phyloP scores from a whole-genome alignment of 2,797 vertebrate genomes.

The Dryobates pubescens region DNA sequence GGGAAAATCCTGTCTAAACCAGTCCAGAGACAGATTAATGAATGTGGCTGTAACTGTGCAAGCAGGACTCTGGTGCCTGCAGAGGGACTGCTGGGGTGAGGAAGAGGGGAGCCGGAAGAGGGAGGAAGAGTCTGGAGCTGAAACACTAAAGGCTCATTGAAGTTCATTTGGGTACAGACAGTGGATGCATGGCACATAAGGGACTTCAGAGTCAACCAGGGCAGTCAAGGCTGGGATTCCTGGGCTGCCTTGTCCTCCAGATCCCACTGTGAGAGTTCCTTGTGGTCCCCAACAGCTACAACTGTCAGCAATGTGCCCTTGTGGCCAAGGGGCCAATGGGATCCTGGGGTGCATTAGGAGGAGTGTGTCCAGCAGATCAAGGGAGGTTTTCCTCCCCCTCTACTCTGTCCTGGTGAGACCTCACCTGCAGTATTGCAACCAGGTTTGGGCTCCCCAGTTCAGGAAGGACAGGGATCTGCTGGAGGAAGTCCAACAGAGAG shows the following conservation, averaged over 20 bases:
- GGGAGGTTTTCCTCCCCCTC: too few relatives aligned
- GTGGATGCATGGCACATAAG: neutral
- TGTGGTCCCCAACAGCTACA: too few relatives aligned
- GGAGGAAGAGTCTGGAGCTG: neutral
- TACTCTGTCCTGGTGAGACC: too few relatives aligned
- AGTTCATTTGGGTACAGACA: neutral
- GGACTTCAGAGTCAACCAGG: fast-evolving
- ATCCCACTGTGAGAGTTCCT: too few relatives aligned
- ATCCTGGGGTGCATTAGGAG: too few relatives aligned
- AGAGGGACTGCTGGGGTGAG: neutral
- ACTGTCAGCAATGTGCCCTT: too few relatives aligned
- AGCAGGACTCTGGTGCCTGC: neutral
- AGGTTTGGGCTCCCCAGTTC: too few relatives aligned
- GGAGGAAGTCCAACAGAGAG: too few relatives aligned
- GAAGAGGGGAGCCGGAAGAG: neutral
- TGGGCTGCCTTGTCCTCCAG: neutral
- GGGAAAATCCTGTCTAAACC: neutral
- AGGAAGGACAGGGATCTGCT: too few relatives aligned
- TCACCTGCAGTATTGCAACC: too few relatives aligned
- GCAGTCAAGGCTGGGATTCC: neutral
- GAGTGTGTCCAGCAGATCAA: too few relatives aligned
- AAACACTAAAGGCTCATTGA: neutral
- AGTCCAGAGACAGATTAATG: neutral
- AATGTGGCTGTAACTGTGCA: neutral
- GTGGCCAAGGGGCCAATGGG: too few relatives aligned